These are phyloP conservation scores for Hofmannophila pseudospretella DNA, from an alignment of 2,888 invertebrate genomes.

Conservation along the genomic window DNA sequence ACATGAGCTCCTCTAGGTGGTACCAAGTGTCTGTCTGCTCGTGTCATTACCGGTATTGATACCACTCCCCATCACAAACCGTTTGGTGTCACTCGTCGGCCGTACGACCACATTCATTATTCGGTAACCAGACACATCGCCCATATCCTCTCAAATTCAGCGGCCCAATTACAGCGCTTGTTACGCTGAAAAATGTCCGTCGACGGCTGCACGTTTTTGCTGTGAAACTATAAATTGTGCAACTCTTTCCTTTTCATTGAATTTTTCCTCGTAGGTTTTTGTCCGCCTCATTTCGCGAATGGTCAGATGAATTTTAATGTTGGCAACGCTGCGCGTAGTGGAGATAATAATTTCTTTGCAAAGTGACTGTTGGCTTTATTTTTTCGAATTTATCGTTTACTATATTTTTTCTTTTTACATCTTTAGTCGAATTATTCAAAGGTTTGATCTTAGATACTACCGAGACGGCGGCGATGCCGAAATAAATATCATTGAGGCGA, in stretches of 20 bases:
- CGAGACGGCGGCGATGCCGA: too few species aligned
- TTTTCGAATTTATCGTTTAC: not conserved
- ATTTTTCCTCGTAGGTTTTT: slow-evolving; percentile 8
- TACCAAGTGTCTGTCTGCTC: too few species aligned
- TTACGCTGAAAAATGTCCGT: slow-evolving; percentile 58
- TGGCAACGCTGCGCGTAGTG: slow-evolving; percentile 10
- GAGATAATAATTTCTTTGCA: slow-evolving; percentile 8
- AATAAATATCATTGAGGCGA: too few species aligned
- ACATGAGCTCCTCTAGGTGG: too few species aligned
- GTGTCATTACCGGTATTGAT: too few species aligned
- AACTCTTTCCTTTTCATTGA: slow-evolving; percentile 14
- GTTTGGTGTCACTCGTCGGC: slow-evolving; percentile 11
- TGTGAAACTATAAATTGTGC: slow-evolving; percentile 21
- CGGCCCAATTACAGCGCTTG: slow-evolving; percentile 61
- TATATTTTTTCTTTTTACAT: too few species aligned
- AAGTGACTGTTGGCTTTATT: not conserved
- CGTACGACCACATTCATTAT: slow-evolving; percentile 27
- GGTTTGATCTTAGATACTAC: too few species aligned
- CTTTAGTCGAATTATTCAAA: too few species aligned
- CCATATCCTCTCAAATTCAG: slow-evolving; percentile 46
- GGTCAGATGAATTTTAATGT: slow-evolving; percentile 15
- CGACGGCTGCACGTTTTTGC: slow-evolving; percentile 27
- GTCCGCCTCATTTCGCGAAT: slow-evolving; percentile 13
- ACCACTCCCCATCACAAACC: too few species aligned
- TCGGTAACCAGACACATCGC: slow-evolving; percentile 24